Evolutionary conservation across 2,113 vertebrate species (phyloP).

Genomic region (Vulpes ferrilata): DNA sequence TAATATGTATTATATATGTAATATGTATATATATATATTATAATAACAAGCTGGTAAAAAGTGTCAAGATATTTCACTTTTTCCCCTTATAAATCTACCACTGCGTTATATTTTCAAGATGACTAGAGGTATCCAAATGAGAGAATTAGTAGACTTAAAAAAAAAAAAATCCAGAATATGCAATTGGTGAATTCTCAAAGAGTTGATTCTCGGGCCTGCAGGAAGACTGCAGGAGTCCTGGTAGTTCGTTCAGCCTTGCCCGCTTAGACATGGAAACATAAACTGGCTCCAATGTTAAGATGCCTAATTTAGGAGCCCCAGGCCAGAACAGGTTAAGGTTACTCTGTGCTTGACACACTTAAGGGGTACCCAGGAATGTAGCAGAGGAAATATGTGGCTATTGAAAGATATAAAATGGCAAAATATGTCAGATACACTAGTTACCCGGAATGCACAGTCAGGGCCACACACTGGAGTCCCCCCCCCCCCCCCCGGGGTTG

Average conservation of each 20-base stretch:
- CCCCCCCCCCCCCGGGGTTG: neutral
- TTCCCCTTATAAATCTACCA: neutral
- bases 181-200: neutral
- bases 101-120: neutral
- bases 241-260: neutral
- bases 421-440: neutral
- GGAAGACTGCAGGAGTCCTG: neutral
- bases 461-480: neutral
- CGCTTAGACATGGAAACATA: neutral
- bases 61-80: neutral
- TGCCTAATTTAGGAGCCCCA: neutral
- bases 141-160: neutral
- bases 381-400: constrained; percentile 1
- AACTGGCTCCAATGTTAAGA: neutral
- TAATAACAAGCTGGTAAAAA: neutral
- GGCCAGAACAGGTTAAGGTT: neutral
- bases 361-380: neutral
- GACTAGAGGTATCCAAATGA: neutral
- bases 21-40: too few relatives aligned
- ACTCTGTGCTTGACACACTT: neutral
- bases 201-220: neutral
- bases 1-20: too few relatives aligned
- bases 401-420: neutral
- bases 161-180: neutral
- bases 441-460: neutral